Percentiles rank a stretch among this genome's conserved stretches.
phyloP scores from a whole-genome alignment of 2,888 invertebrate genomes.

The Malthinus seriepunctatus region DNA sequence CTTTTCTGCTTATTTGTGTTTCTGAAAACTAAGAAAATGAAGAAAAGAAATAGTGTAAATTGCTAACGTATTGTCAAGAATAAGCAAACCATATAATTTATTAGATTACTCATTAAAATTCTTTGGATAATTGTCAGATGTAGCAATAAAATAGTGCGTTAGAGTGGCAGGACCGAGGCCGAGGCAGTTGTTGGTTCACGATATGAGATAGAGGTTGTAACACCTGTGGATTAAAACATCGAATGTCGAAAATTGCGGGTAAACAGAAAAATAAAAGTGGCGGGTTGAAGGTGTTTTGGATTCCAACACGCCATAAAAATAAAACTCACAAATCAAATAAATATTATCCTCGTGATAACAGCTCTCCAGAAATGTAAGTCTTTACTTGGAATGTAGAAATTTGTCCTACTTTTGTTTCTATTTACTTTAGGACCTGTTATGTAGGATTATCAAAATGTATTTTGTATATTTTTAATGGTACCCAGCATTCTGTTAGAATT shows the following conservation, averaged over 20 bases:
- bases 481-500: no score
- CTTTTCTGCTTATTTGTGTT: no score
- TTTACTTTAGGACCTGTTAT: neutral
- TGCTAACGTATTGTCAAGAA: no score
- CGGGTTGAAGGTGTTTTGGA: conserved; percentile 27
- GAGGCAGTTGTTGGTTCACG: no score
- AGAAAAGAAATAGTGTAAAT: no score
- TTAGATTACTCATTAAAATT: no score
- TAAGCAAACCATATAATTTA: no score
- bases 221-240: conserved; percentile 8
- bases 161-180: no score
- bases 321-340: conserved; percentile 28
- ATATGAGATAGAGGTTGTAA: no score
- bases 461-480: neutral
- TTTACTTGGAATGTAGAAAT: neutral
- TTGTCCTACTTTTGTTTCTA: neutral
- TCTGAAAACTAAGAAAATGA: no score
- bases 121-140: no score
- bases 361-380: conserved; percentile 16
- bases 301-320: conserved; percentile 23
- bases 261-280: conserved; percentile 25
- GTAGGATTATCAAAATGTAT: conserved; percentile 1
- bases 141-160: no score
- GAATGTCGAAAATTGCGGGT: conserved; percentile 22
- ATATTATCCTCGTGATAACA: conserved; percentile 22